Evolutionary conservation across 2,797 vertebrate genomes (phyloP).

Genomic region (Syngnathus acus): DNA sequence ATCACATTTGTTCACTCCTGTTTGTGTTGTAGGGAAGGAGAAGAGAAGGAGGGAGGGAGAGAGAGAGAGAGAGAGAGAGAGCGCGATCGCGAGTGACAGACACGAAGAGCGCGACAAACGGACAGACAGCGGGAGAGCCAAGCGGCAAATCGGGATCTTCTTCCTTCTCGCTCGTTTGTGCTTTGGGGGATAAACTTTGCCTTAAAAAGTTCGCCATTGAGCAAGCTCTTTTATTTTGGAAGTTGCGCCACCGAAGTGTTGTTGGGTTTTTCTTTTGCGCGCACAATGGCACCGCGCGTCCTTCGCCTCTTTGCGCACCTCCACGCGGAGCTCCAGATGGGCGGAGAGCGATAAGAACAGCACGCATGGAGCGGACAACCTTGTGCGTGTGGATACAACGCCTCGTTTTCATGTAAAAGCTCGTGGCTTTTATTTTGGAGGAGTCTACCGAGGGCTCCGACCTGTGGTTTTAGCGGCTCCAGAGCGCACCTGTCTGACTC

Average conservation of each 20-base stretch:
- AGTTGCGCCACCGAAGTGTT: conserved; percentile 22
- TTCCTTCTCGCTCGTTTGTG: conserved; percentile 3
- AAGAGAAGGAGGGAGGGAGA: not conserved
- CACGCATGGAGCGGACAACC: conserved; percentile 29
- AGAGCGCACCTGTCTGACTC: conserved; percentile 46
- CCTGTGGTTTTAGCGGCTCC: conserved; percentile 29
- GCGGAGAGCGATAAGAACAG: conserved; percentile 13
- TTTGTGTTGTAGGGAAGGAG: not conserved
- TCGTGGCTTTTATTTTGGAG: conserved; percentile 21
- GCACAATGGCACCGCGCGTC: conserved; percentile 42
- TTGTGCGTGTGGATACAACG: conserved; percentile 21
- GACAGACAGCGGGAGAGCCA: conserved; percentile 39
- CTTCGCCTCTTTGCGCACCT: conserved; percentile 14
- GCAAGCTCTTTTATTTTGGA: conserved; percentile 5
- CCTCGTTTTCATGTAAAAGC: conserved; percentile 29
- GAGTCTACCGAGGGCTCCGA: conserved; percentile 33
- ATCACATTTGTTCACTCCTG: conserved; percentile 10
- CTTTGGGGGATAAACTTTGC: conserved; percentile 12
- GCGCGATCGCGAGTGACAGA: conserved; percentile 19
- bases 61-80: conserved; percentile 9
- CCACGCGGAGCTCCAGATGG: conserved; percentile 28
- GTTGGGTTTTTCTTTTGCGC: not conserved
- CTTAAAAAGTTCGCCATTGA: conserved; percentile 8
- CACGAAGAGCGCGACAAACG: conserved; percentile 26
- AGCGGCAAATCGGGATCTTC: conserved; percentile 33